Conservation (phyloP, 2,113 vertebrate species). For the Leucopsar rothschildi region DNA sequence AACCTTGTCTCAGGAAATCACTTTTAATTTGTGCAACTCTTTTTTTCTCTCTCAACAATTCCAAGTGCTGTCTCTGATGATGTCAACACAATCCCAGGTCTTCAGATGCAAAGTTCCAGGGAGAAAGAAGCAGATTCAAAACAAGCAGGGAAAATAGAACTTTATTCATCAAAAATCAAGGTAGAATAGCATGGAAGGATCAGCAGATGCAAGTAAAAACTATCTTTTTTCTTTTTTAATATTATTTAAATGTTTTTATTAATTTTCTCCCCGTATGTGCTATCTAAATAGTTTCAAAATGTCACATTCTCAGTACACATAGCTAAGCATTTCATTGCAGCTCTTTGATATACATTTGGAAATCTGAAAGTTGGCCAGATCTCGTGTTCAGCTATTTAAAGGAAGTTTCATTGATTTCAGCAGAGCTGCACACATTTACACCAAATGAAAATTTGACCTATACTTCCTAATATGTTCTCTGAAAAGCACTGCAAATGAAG, state of each 20-base stretch:
- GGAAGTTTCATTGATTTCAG: background rate
- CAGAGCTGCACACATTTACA: constrained; percentile 4
- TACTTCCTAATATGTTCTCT: constrained; percentile 15
- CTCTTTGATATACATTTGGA: constrained; percentile 13
- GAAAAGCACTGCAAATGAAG: constrained; percentile 17
- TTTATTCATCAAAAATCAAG: background rate
- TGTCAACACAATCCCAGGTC: background rate
- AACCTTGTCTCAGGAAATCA: background rate
- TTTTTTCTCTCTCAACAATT: background rate
- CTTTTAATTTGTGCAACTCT: background rate
- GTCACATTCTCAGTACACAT: background rate
- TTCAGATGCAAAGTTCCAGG: background rate
- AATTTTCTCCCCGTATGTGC: background rate
- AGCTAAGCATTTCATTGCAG: background rate
- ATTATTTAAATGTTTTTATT: background rate
- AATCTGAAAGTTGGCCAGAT: constrained; percentile 11
- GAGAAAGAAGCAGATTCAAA: background rate
- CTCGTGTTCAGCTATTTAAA: background rate
- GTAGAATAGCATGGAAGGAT: background rate
- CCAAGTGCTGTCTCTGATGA: background rate
- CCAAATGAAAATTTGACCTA: constrained; percentile 1
- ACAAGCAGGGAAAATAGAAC: background rate
- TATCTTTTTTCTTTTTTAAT: background rate
- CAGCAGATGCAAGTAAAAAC: background rate
- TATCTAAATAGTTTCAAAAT: background rate